Conservation (phyloP, 2,113 vertebrate species). For the Galeopterus variegatus region DNA sequence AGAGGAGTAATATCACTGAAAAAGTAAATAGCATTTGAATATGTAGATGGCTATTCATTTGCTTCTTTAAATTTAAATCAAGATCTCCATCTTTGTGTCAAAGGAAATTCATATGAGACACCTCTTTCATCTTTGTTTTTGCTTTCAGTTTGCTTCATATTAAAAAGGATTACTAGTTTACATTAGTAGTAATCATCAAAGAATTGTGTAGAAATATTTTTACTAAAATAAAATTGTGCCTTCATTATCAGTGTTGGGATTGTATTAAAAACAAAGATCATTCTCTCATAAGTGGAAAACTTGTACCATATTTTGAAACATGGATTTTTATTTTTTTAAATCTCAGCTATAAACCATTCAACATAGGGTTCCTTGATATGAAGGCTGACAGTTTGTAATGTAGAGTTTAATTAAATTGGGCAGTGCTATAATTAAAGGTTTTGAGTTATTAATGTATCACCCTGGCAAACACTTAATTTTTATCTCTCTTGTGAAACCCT, state of each 20-base stretch:
- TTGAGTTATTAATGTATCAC: conserved; percentile 85
- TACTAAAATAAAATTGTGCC: neutral
- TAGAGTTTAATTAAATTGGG: conserved; percentile 85
- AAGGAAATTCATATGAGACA: neutral
- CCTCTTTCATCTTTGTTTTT: neutral
- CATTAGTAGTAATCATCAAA: neutral
- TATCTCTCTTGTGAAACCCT: conserved; percentile 77
- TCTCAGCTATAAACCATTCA: conserved; percentile 81
- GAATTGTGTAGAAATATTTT: neutral
- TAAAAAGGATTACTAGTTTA: conserved; percentile 44
- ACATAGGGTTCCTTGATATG: conserved; percentile 69
- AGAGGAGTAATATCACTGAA: neutral
- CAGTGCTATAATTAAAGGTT: conserved; percentile 84
- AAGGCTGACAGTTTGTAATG: conserved; percentile 76
- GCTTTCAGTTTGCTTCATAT: neutral
- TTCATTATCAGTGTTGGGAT: neutral
- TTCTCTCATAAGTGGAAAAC: conserved; percentile 54
- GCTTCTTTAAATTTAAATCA: conserved; percentile 6
- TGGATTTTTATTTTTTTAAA: conserved; percentile 77
- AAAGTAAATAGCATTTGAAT: conserved; percentile 7
- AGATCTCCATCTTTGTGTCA: neutral
- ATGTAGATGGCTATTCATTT: neutral
- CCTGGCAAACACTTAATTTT: conserved; percentile 86
- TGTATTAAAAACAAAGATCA: conserved; percentile 59
- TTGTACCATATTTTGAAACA: conserved; percentile 72